A percentile compares a stretch with the other conserved stretches of the same genome.
phyloP scores from a whole-genome alignment of 2,113 vertebrate species.

The Archocentrus centrarchus region DNA sequence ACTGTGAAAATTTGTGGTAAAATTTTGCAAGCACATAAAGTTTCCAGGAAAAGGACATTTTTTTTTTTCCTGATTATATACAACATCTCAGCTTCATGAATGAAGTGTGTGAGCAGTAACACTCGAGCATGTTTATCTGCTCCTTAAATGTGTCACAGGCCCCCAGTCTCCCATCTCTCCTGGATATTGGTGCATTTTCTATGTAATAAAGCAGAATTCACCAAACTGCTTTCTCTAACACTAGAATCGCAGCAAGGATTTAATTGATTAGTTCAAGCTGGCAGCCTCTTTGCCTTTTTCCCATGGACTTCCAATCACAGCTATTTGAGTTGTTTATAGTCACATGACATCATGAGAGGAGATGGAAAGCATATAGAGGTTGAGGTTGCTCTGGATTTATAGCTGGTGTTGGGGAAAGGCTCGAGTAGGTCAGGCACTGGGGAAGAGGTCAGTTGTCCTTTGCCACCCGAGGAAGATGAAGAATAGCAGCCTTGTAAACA shows the following conservation, averaged over 20 bases:
- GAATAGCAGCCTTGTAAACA: slow-evolving; percentile 65
- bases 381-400: not conserved
- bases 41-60: not conserved
- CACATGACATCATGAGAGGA: not conserved
- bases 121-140: not conserved
- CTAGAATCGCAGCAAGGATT: slow-evolving; percentile 28
- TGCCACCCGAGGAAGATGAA: slow-evolving; percentile 54
- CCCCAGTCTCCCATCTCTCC: not conserved
- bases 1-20: not conserved
- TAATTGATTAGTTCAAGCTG: slow-evolving; percentile 26
- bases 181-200: not conserved
- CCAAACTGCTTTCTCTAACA: not conserved
- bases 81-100: not conserved
- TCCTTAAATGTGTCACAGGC: not conserved
- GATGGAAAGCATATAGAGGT: not conserved
- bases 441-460: slow-evolving; percentile 64
- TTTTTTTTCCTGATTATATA: no score
- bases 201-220: not conserved
- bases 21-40: not conserved
- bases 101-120: not conserved
- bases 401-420: slow-evolving; percentile 22
- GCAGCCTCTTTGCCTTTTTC: not conserved
- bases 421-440: slow-evolving; percentile 45
- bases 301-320: not conserved
- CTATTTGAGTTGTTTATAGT: not conserved